Percentiles rank a stretch among this genome's conserved stretches.
phyloP scores from a whole-genome alignment of 2,888 invertebrate genomes.

The Drosophila nr. perissopoda region DNA sequence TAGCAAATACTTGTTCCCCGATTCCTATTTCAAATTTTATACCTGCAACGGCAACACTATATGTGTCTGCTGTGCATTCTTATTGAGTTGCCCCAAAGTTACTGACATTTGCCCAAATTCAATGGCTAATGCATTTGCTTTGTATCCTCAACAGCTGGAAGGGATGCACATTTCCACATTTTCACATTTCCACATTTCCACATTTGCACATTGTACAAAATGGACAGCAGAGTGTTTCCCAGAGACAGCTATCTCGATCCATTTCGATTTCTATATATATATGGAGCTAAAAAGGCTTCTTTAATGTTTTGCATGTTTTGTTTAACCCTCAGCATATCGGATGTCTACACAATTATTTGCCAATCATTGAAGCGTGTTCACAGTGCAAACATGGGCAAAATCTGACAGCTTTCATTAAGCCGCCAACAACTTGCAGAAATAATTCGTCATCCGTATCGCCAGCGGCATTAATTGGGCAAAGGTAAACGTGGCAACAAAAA shows the following conservation, averaged over 20 bases:
- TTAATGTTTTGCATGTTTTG: background rate
- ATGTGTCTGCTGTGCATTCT: background rate
- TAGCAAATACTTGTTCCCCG: background rate
- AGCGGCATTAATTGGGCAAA: slow-evolving; percentile 2
- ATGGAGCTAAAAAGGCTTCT: background rate
- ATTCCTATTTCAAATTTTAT: slow-evolving; percentile 29
- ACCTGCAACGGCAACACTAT: slow-evolving; percentile 6
- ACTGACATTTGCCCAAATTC: slow-evolving; percentile 1
- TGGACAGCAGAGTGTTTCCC: background rate
- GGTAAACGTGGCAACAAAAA: background rate
- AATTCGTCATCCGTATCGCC: no score
- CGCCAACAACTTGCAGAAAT: background rate
- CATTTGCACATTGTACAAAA: background rate
- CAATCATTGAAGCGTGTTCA: background rate
- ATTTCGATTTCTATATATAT: background rate
- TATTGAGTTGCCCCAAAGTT: background rate
- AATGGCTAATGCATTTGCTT: background rate
- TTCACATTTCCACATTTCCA: no score
- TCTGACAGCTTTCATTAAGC: background rate
- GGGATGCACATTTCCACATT: no score
- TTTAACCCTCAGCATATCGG: background rate
- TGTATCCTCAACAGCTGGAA: background rate
- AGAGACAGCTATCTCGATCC: background rate
- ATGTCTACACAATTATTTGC: background rate
- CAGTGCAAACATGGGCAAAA: background rate